A percentile compares a stretch with the other conserved stretches of the same genome.
phyloP scores from a whole-genome alignment of 2,113 vertebrate genomes.

The Smithornis capensis region DNA sequence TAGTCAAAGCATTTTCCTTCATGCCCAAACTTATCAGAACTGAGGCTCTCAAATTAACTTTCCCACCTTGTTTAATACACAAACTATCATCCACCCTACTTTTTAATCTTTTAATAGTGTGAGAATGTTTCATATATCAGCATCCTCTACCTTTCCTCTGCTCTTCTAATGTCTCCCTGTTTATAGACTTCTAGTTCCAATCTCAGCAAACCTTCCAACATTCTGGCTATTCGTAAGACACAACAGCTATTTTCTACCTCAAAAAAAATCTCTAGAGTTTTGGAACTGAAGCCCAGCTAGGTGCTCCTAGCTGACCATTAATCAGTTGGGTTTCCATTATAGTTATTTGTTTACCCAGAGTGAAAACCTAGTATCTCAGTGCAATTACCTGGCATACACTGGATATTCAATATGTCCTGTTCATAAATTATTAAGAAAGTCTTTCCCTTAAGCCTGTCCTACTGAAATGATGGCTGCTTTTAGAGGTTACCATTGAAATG shows the following conservation, averaged over 20 bases:
- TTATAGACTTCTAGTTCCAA: neutral
- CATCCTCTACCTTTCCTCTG: neutral
- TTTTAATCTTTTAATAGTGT: neutral
- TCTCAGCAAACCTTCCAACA: neutral
- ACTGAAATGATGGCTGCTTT: neutral
- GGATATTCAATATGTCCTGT: constrained; percentile 23
- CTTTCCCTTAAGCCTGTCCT: neutral
- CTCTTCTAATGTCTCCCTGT: neutral
- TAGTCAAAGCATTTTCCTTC: neutral
- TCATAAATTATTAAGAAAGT: constrained; percentile 41
- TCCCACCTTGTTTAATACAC: neutral
- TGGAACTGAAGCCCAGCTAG: neutral
- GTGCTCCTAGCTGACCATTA: constrained; percentile 6
- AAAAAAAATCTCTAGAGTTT: neutral
- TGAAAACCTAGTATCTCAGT: constrained; percentile 61
- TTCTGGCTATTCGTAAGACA: neutral
- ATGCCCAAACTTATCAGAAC: neutral
- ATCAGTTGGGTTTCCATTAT: constrained; percentile 32
- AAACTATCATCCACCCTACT: neutral
- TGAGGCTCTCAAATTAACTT: neutral
- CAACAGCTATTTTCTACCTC: neutral
- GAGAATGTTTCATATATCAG: neutral
- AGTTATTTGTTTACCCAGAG: constrained; percentile 50
- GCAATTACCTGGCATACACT: neutral
- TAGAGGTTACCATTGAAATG: constrained; percentile 1